These are phyloP conservation scores for Julus scandinavius DNA, from an alignment of 2,888 invertebrate genomes.

Conservation along the genomic window DNA sequence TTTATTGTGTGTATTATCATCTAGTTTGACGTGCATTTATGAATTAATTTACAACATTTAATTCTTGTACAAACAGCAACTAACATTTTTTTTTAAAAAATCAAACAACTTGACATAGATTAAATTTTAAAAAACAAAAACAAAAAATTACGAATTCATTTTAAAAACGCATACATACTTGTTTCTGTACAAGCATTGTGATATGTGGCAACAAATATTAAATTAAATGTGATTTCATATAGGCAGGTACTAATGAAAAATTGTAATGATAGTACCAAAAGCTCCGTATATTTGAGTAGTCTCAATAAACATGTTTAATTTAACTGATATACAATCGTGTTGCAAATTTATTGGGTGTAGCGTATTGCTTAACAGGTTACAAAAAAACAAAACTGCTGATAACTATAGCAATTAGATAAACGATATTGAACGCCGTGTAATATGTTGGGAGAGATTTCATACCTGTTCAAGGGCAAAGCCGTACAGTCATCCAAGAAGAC, in stretches of 20 bases:
- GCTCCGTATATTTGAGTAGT: too few species aligned
- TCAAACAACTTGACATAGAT: not conserved
- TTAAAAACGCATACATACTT: too few species aligned
- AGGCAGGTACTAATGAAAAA: too few species aligned
- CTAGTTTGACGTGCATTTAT: too few species aligned
- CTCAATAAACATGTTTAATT: too few species aligned
- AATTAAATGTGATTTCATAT: not conserved
- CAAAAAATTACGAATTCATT: not conserved
- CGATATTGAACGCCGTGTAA: not conserved
- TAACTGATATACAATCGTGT: not conserved
- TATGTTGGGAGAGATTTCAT: not conserved
- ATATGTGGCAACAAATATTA: not conserved
- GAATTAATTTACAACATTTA: too few species aligned
- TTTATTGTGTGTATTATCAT: too few species aligned
- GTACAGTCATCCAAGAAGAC: not conserved
- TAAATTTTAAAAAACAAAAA: not conserved
- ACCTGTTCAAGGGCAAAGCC: not conserved
- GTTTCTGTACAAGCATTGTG: too few species aligned
- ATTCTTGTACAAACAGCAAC: too few species aligned
- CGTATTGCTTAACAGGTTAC: not conserved
- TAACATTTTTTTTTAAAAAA: not conserved
- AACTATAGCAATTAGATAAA: constrained; percentile 14
- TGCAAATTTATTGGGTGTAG: not conserved
- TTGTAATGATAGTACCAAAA: not conserved
- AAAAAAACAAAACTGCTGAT: not conserved